Conservation (phyloP, 2,888 invertebrate species). For the Herminia tarsipennalis region DNA sequence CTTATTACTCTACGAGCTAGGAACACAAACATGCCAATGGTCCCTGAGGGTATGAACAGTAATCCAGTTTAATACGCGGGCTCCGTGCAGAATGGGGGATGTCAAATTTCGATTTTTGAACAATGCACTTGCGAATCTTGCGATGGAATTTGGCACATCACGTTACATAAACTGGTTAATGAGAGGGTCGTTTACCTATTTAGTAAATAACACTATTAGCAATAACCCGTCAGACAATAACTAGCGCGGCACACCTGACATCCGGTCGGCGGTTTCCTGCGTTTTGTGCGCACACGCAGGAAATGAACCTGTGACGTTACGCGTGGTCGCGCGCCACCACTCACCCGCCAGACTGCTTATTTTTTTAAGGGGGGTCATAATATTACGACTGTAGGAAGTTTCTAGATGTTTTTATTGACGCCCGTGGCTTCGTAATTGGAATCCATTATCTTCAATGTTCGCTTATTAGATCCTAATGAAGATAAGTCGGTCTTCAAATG, state of each 20-base stretch:
- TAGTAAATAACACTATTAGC: constrained; percentile 23
- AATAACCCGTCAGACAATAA: constrained; percentile 32
- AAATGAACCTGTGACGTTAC: constrained; percentile 62
- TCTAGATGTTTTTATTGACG: neutral
- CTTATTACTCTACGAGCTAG: too few species aligned
- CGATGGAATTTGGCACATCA: too few species aligned
- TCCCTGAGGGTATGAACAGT: too few species aligned
- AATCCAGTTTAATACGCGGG: too few species aligned
- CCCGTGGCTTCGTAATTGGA: neutral
- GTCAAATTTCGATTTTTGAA: too few species aligned
- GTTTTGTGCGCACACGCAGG: constrained; percentile 59
- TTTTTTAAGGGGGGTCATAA: constrained; percentile 7
- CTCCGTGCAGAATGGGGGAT: too few species aligned
- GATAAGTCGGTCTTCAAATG: too few species aligned
- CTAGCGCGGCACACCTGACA: constrained; percentile 60
- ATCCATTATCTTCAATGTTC: neutral
- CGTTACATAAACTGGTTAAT: neutral
- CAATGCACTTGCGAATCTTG: too few species aligned
- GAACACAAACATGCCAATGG: too few species aligned
- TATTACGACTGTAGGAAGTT: neutral
- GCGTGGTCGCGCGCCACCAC: constrained; percentile 45
- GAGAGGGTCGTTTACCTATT: constrained; percentile 21
- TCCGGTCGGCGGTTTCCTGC: constrained; percentile 68
- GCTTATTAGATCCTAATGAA: neutral
- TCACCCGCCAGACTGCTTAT: constrained; percentile 9